Evolutionary conservation across 2,797 vertebrate genomes (phyloP).

Genomic region (Oceanodroma leucorhoa): DNA sequence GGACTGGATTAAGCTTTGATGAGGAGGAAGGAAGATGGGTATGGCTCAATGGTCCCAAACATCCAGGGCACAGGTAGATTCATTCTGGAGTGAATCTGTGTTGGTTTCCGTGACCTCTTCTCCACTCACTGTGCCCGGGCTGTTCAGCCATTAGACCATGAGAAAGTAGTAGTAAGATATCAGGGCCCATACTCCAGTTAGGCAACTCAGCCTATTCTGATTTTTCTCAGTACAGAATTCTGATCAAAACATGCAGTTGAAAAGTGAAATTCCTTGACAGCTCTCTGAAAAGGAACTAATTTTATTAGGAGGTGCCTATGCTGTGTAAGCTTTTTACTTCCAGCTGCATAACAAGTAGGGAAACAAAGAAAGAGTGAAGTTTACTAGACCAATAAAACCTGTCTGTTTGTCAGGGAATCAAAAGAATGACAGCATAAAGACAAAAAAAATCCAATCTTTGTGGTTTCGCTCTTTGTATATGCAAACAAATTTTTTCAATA

Average conservation of each 20-base stretch:
- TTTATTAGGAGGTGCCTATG: neutral
- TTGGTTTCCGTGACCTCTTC: neutral
- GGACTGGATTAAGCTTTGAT: neutral
- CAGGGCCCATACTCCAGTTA: neutral
- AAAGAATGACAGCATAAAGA: neutral
- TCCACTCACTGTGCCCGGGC: accelerated
- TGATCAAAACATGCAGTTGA: neutral
- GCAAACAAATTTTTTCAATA: neutral
- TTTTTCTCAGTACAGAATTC: neutral
- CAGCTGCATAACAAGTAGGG: neutral
- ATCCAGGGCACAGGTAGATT: neutral
- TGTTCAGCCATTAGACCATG: neutral
- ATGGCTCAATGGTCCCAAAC: neutral
- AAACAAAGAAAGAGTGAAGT: neutral
- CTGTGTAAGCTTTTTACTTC: neutral
- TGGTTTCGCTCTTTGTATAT: neutral
- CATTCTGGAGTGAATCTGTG: neutral
- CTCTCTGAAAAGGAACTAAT: neutral
- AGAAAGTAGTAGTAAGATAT: neutral
- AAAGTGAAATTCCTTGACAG: neutral
- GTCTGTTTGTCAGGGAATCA: neutral
- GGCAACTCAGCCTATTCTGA: neutral
- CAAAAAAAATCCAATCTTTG: neutral
- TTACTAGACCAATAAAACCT: neutral
- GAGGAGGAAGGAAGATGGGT: neutral